A percentile compares a stretch with the other conserved stretches of the same genome.
phyloP scores from a whole-genome alignment of 2,888 invertebrate species.

The Spodoptera littoralis region DNA sequence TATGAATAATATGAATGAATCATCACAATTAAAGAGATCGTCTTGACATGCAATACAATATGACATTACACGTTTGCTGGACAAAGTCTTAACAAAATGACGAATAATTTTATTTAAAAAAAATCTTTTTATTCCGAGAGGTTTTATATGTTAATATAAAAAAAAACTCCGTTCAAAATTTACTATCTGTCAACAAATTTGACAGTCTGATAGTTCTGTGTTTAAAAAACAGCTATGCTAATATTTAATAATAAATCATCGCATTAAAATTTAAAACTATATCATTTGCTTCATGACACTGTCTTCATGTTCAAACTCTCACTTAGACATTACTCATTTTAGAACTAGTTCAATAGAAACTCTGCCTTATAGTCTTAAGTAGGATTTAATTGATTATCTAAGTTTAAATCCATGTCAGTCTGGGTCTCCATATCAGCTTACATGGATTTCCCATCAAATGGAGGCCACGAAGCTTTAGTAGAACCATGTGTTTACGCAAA shows the following conservation, averaged over 20 bases:
- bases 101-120: no score
- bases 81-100: constrained; percentile 8
- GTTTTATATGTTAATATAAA: no score
- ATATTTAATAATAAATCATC: no score
- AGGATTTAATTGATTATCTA: constrained; percentile 10
- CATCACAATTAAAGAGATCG: constrained; percentile 14
- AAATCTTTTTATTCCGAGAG: not conserved
- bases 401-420: constrained; percentile 26
- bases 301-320: not conserved
- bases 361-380: not conserved
- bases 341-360: not conserved
- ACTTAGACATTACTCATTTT: constrained; percentile 2
- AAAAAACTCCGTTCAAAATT: no score
- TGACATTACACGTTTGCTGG: constrained; percentile 5
- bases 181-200: no score
- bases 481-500: not conserved
- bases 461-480: not conserved
- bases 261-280: no score
- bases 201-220: no score
- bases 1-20: constrained; percentile 34
- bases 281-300: no score
- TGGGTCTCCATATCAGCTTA: constrained; percentile 2
- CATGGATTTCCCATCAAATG: constrained; percentile 6
- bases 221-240: no score
- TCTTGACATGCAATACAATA: constrained; percentile 18